Conservation (phyloP, 2,113 vertebrate species). For the Tor tambroides region DNA sequence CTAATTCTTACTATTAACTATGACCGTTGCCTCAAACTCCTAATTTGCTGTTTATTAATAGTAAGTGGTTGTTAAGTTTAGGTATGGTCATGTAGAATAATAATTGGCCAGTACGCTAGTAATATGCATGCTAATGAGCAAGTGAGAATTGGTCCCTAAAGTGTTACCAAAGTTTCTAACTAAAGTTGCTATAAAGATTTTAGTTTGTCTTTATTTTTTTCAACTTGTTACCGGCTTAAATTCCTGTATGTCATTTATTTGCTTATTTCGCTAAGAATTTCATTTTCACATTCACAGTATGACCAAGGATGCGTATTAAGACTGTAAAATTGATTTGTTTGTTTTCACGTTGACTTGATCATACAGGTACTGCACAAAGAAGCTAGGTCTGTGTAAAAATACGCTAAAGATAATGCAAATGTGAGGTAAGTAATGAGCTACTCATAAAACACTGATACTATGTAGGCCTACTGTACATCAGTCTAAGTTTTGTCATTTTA, state of each 20-base stretch:
- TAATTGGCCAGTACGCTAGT: too few species aligned
- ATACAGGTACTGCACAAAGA: neutral
- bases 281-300: neutral
- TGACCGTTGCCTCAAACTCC: too few species aligned
- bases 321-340: neutral
- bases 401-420: neutral
- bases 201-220: too few species aligned
- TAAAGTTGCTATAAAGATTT: too few species aligned
- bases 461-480: neutral
- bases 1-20: too few species aligned
- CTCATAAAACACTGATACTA: neutral
- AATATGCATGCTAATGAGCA: too few species aligned
- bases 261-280: too few species aligned
- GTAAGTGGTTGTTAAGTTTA: neutral
- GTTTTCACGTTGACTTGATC: neutral
- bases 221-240: neutral
- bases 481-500: neutral
- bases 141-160: too few species aligned
- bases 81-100: neutral
- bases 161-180: too few species aligned
- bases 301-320: neutral
- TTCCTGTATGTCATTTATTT: neutral
- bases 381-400: neutral
- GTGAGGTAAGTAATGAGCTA: neutral
- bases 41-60: too few species aligned